Percentiles rank a stretch among this genome's conserved stretches.
These are phyloP conservation scores for Phallusia fumigata DNA, from an alignment of 23 tunicate genomes.

Conservation along the genomic window DNA sequence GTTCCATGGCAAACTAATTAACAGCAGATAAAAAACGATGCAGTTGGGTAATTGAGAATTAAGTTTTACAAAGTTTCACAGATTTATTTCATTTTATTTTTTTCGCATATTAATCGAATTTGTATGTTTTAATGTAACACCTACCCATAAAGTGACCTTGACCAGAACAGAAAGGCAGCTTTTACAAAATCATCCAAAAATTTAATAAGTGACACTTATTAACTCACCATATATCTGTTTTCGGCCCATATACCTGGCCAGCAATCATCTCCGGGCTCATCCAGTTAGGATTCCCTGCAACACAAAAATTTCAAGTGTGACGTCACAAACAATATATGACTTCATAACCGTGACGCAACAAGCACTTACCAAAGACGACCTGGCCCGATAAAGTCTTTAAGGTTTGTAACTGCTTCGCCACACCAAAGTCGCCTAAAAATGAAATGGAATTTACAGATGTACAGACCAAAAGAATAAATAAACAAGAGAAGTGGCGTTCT, in stretches of 20 bases:
- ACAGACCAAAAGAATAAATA: no score
- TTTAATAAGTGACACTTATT: not conserved
- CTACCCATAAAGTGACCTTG: no score
- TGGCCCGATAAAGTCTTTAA: constrained; percentile 81
- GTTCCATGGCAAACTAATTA: no score
- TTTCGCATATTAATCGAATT: no score
- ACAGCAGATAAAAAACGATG: no score
- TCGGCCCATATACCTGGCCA: constrained; percentile 84
- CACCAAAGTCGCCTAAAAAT: constrained; percentile 88
- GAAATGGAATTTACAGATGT: no score
- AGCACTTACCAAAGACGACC: constrained; percentile 80
- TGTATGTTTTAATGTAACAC: no score
- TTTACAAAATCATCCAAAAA: not conserved
- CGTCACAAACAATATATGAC: not conserved
- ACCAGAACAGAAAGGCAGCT: no score
- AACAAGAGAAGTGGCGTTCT: no score
- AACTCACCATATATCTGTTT: constrained; percentile 94
- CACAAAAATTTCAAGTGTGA: not conserved
- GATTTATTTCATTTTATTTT: no score
- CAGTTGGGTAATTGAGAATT: no score
- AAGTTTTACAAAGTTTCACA: no score
- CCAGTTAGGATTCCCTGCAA: constrained; percentile 91
- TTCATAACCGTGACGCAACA: not conserved
- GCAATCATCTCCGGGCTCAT: constrained; percentile 97
- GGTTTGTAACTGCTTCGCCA: constrained; percentile 89